phyloP scores from a whole-genome alignment of 1,140 invertebrate genomes.

The Brachionus rotundiformis region DNA sequence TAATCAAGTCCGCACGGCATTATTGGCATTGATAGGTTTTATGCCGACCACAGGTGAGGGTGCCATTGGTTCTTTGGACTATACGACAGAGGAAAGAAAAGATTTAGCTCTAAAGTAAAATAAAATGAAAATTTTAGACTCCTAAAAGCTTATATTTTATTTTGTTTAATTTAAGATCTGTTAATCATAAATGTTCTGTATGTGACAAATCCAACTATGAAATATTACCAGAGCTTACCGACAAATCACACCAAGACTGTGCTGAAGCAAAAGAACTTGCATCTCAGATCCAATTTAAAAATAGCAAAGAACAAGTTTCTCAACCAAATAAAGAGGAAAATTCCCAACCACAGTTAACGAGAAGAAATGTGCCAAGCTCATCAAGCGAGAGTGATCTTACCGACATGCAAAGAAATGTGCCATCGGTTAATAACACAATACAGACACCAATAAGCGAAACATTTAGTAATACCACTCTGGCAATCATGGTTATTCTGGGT shows the following conservation, averaged over 20 bases:
- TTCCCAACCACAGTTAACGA: background rate
- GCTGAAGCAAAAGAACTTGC: slow-evolving; percentile 39
- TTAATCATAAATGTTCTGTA: slow-evolving; percentile 31
- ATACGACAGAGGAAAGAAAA: slow-evolving; percentile 78
- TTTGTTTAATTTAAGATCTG: background rate
- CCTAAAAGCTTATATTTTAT: background rate
- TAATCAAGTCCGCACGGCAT: slow-evolving; percentile 78
- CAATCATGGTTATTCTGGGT: background rate
- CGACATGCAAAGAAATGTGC: background rate
- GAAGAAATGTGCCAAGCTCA: background rate
- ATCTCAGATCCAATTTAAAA: slow-evolving; percentile 49
- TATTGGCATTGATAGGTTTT: slow-evolving; percentile 84
- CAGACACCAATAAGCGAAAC: background rate
- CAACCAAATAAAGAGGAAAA: slow-evolving; percentile 8
- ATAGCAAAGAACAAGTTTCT: no score
- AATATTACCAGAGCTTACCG: slow-evolving; percentile 16
- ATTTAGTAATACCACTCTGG: background rate
- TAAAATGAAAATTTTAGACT: background rate
- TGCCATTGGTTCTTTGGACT: slow-evolving; percentile 86
- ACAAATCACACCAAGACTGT: slow-evolving; percentile 28
- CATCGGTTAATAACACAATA: background rate
- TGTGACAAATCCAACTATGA: slow-evolving; percentile 10
- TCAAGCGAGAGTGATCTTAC: background rate
- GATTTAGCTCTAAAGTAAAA: slow-evolving; percentile 69
- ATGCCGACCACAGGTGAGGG: slow-evolving; percentile 84